Percentiles rank a stretch among this genome's conserved stretches.
Conservation (phyloP, 2,888 invertebrate genomes). For the Cerceris rybyensis region DNA sequence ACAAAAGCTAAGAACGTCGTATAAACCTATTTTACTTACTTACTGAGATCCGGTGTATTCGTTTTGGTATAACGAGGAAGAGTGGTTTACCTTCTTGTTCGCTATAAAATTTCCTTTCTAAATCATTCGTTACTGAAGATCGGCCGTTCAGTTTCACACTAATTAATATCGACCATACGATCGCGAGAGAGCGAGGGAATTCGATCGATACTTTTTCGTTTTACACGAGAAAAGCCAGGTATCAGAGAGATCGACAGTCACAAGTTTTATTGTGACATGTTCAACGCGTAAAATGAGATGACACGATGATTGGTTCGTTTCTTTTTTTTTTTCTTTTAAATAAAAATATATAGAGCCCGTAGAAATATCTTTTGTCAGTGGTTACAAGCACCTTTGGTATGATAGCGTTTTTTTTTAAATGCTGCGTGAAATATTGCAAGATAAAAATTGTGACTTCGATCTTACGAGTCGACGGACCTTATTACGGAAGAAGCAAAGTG, state of each 20-base stretch:
- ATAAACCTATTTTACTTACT: not conserved
- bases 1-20: conserved; percentile 17
- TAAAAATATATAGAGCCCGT: conserved; percentile 48
- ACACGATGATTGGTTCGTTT: conserved; percentile 29
- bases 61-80: conserved; percentile 7
- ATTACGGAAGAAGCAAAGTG: conserved; percentile 27
- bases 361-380: conserved; percentile 36
- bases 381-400: conserved; percentile 35
- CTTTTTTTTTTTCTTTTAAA: conserved; percentile 15
- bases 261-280: conserved; percentile 35
- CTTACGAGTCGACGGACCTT: not conserved
- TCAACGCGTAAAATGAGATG: conserved; percentile 37
- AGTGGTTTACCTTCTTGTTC: not conserved
- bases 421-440: conserved; percentile 11
- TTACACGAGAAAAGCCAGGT: not conserved
- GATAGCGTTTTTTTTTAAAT: conserved; percentile 29
- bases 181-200: conserved; percentile 35
- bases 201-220: not conserved
- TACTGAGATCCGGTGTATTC: conserved; percentile 15
- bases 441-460: conserved; percentile 35
- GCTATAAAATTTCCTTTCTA: no score
- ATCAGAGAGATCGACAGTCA: conserved; percentile 2
- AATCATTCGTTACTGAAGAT: no score
- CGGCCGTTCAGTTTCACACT: not conserved
- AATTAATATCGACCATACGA: conserved; percentile 29